These are phyloP conservation scores for Poecilia latipinna DNA, from an alignment of 2,113 vertebrate species.

Conservation along the genomic window DNA sequence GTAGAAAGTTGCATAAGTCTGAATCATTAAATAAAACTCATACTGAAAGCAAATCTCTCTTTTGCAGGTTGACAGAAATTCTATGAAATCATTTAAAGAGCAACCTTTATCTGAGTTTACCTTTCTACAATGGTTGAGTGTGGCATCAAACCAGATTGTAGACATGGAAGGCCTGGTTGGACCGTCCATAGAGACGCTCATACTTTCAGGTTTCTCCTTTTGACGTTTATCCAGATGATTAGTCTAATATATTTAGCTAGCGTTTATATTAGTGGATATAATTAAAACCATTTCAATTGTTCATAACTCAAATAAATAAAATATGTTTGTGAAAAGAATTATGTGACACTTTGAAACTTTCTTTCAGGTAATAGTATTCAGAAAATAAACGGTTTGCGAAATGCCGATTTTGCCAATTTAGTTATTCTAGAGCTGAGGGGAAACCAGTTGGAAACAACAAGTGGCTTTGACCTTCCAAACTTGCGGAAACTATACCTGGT, in stretches of 20 bases:
- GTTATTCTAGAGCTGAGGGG: slow-evolving; percentile 87
- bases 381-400: slow-evolving; percentile 76
- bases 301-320: slow-evolving; percentile 9
- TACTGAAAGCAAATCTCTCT: background rate
- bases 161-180: slow-evolving; percentile 83
- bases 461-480: slow-evolving; percentile 85
- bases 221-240: background rate
- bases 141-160: slow-evolving; percentile 84
- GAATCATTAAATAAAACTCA: background rate
- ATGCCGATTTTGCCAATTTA: slow-evolving; percentile 78
- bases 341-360: slow-evolving; percentile 4
- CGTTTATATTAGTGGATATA: background rate
- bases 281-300: background rate
- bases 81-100: slow-evolving; percentile 71
- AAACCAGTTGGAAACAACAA: slow-evolving; percentile 84
- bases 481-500: slow-evolving; percentile 89
- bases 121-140: slow-evolving; percentile 89
- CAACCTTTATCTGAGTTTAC: slow-evolving; percentile 80
- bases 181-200: slow-evolving; percentile 84
- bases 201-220: slow-evolving; percentile 84
- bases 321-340: background rate
- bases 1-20: background rate
- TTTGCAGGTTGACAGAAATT: slow-evolving; percentile 82
- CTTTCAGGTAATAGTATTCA: slow-evolving; percentile 85
- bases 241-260: background rate